Evolutionary conservation across 1,140 invertebrate species (phyloP), one percentile per base, ranked within the genome.

Genomic region (Asbolus verrucosus): DNA sequence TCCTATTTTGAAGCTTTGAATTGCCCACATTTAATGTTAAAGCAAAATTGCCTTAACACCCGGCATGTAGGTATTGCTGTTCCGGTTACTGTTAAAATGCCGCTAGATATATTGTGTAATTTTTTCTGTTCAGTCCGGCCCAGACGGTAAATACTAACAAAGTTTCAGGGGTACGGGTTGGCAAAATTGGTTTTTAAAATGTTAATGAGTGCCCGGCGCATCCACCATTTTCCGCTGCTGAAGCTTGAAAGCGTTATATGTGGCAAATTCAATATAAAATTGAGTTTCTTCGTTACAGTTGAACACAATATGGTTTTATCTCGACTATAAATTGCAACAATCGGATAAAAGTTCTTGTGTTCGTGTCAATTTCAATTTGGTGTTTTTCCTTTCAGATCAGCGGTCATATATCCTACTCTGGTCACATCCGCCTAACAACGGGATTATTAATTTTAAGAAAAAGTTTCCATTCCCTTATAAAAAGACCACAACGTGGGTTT

Each of bases 201-300:
- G 39, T 43, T 43, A 43, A 43, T 43, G 13, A 43, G 39, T 43
- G 13, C 15, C 15, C 39, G 15, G 13, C 15, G 39, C 39, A 43
- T 43, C 39, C 39, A 43, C 39, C 39, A 43, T 16, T 43, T 43
- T 16, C 6, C 39, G 5, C 6, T 3, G 4, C 11, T 9, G 15
- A 6, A 16, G 13, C 39, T 2, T 4, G 3, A 43, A 43, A 43
- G 5, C 15, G 13, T 14, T 43, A 6, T 9, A 43, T 4, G 39
- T 43, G 15, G 15, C 13, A 43, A 43, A 43, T 43, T 43, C 39
- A 9, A 43, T 43, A 43, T 43, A 43, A 43, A 43, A 43, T 43
- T 43, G 39, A 43, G 15, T 16, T 43, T 43, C 39, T 43, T 43
- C 13, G 39, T 43, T 16, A 43, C 13, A 43, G 16, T 43, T 43